phyloP scores from a whole-genome alignment of 2,797 vertebrate genomes.

The Anabacerthia variegaticeps region DNA sequence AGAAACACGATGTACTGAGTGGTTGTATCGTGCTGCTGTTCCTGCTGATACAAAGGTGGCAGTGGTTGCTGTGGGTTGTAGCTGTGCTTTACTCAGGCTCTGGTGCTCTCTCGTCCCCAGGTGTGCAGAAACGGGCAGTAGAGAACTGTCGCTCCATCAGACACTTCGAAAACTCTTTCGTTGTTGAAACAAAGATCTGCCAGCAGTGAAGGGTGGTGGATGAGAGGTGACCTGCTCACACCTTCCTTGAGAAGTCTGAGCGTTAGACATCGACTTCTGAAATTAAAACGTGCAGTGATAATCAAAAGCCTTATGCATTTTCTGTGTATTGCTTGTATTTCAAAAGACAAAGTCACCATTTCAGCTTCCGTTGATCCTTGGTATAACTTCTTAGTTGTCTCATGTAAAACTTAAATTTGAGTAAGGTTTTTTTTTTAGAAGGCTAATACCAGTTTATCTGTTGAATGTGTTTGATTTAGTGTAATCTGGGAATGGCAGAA shows the following conservation, averaged over 20 bases:
- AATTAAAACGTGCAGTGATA: constrained; percentile 75
- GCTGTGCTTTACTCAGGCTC: background rate
- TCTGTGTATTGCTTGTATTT: constrained; percentile 75
- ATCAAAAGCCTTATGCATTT: constrained; percentile 80
- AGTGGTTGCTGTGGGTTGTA: background rate
- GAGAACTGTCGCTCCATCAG: constrained; percentile 89
- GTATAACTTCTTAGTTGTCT: constrained; percentile 67
- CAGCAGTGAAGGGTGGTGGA: constrained; percentile 76
- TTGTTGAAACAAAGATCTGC: constrained; percentile 91
- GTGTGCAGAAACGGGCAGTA: constrained; percentile 89
- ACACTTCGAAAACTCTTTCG: constrained; percentile 92
- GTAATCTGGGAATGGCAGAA: constrained; percentile 63
- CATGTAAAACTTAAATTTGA: constrained; percentile 64
- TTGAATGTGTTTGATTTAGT: constrained; percentile 65
- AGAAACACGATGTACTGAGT: fast-evolving
- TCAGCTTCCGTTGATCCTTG: constrained; percentile 60
- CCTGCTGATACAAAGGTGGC: fast-evolving
- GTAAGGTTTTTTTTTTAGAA: constrained; percentile 24
- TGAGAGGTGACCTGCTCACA: constrained; percentile 39
- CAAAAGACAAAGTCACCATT: constrained; percentile 60
- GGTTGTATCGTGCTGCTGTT: background rate
- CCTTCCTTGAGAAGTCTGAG: constrained; percentile 59
- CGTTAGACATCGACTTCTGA: constrained; percentile 52
- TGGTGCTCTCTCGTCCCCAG: constrained; percentile 39
- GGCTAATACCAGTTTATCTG: constrained; percentile 40